Conservation (phyloP, 2,888 invertebrate species). For the Spialia ferax region DNA sequence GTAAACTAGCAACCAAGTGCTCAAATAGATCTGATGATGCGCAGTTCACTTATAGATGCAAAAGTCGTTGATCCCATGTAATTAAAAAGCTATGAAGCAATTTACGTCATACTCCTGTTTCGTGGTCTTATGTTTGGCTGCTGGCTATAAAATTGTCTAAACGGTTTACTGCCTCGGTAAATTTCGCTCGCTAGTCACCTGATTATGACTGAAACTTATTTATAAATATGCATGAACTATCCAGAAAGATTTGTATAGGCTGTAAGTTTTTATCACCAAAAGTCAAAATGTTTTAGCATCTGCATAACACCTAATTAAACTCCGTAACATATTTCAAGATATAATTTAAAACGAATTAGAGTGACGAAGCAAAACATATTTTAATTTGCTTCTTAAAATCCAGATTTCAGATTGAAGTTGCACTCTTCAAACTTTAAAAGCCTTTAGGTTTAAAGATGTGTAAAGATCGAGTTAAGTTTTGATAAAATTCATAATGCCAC, state of each 20-base stretch:
- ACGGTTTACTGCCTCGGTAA: conserved; percentile 20
- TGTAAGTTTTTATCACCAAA: too few relatives aligned
- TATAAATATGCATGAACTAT: conserved; percentile 2
- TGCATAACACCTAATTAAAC: too few relatives aligned
- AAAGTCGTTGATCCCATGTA: conserved; percentile 51
- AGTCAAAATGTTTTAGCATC: too few relatives aligned
- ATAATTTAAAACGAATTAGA: too few relatives aligned
- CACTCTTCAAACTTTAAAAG: too few relatives aligned
- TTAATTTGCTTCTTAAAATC: too few relatives aligned
- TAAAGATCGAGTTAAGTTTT: too few relatives aligned
- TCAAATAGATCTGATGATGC: conserved; percentile 21
- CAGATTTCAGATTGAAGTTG: too few relatives aligned
- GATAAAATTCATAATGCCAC: too few relatives aligned
- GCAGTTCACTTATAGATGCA: conserved; percentile 26
- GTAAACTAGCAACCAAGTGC: not conserved
- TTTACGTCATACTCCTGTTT: conserved; percentile 59
- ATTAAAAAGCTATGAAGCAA: conserved; percentile 63
- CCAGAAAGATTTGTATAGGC: not conserved
- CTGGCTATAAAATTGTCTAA: conserved; percentile 29
- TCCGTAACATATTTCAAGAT: too few relatives aligned
- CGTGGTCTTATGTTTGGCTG: conserved; percentile 50
- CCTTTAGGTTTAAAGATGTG: too few relatives aligned
- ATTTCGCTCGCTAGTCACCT: conserved; percentile 13
- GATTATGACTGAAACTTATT: not conserved
- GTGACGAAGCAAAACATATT: too few relatives aligned